These are phyloP conservation scores for Phenganax subtilis DNA, from an alignment of 92 coral and sea anemone species.

Conservation along the genomic window DNA sequence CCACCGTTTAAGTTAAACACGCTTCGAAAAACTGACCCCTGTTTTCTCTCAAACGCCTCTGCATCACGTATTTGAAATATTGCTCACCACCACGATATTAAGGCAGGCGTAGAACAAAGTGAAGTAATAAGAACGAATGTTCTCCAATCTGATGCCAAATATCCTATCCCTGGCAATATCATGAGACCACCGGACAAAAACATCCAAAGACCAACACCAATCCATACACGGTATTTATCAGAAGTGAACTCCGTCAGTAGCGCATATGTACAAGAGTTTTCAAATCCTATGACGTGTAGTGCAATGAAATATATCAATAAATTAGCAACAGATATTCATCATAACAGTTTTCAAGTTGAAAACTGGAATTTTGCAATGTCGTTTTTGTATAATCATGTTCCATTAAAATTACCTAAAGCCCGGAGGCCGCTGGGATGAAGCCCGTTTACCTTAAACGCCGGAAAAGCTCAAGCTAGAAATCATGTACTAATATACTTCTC, in stretches of 20 bases:
- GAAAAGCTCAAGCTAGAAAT: no score
- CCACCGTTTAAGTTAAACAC: no score
- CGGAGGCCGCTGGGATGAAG: no score
- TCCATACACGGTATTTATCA: slow-evolving; percentile 4
- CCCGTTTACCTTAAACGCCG: no score
- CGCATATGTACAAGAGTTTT: background rate
- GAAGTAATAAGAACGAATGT: background rate
- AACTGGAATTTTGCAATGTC: no score
- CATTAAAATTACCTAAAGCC: no score
- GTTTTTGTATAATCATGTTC: no score
- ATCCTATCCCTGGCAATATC: slow-evolving; percentile 11
- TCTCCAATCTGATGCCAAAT: slow-evolving; percentile 7
- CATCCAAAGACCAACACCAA: background rate
- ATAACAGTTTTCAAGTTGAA: no score
- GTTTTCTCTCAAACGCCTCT: background rate
- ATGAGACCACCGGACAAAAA: background rate
- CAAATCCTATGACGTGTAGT: background rate
- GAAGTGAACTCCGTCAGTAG: slow-evolving; percentile 21
- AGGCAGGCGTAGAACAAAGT: background rate
- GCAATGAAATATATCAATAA: no score
- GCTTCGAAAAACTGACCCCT: no score
- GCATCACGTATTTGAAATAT: background rate
- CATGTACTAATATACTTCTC: no score
- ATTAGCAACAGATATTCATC: no score
- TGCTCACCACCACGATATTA: slow-evolving; percentile 5